Base-by-base conservation (phyloP, 2,113 vertebrate genomes). In the Heterotilapia buettikoferi region DNA sequence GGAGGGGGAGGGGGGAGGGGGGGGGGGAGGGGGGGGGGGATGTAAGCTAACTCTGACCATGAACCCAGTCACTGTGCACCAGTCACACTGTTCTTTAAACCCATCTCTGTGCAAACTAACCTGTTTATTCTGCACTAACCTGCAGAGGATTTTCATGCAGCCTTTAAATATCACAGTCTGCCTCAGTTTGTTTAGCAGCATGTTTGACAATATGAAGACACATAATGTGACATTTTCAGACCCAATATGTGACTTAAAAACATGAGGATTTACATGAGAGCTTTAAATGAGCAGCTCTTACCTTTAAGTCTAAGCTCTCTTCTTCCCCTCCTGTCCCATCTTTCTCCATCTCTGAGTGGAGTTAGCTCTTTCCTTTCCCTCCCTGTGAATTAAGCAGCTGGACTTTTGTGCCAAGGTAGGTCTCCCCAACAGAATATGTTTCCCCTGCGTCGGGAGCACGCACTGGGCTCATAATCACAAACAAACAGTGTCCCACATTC, bases 261-360 rank as follows among this genome's bases (percentile, higher is more conserved):
- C 56, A 1, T 7, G 24, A 57, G 0, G 24, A 26, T 1, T 29
- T 57, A 57, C 56, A 57, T 0, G 1, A 5, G 4, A 8, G 56
- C 56, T 29, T 59, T 59, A 57, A 29, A 59, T 16, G 26, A 29
- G 56, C 56, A 59, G 24, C 13, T 13, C 24, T 57, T 14, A 7
- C 12, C 54, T 26, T 57, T 8, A 7, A 26, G 21, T 56, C 54
- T 56, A 7, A 57, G 6, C 12, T 14, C 24, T 56, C 54, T 13
- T 3, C 9, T 56, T 24, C 53, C 53, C 3, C 53, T 56, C 54
- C 24, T 5, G 13, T 14, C 56, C 11, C 24, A 2, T 57, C 54
- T 14, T 1, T 59, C 56, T 29, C 24, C 7, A 59, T 5, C 56
- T 59, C 13, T 16, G 56, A 59, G 56, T 16, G 56, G 26, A 5